These are phyloP conservation scores for Agrochola macilenta DNA, from an alignment of 2,888 invertebrate genomes.

Conservation along the genomic window DNA sequence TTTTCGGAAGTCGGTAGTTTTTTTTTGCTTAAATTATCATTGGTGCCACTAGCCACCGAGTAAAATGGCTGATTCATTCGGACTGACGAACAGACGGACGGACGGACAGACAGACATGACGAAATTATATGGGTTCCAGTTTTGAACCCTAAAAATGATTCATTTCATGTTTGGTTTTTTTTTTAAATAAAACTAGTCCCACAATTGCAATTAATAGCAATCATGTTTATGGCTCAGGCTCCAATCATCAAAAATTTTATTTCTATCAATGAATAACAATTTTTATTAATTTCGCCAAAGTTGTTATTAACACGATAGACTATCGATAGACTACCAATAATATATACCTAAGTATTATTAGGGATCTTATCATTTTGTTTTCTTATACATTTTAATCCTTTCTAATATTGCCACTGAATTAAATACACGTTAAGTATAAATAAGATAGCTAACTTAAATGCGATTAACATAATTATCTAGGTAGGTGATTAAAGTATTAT, in stretches of 20 bases:
- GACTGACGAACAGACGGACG: too few relatives aligned
- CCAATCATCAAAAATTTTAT: background rate
- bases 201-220: background rate
- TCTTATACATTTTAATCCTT: slow-evolving; percentile 27
- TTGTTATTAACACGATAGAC: background rate
- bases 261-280: background rate
- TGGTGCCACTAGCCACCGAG: too few relatives aligned
- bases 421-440: background rate
- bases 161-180: background rate
- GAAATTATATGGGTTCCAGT: background rate
- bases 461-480: slow-evolving; percentile 1
- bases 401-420: slow-evolving; percentile 1
- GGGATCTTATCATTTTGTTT: background rate
- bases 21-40: too few relatives aligned
- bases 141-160: background rate
- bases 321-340: background rate
- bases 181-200: background rate
- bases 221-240: slow-evolving; percentile 2
- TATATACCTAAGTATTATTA: background rate
- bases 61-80: too few relatives aligned
- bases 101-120: background rate
- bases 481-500: background rate
- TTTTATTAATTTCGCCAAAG: background rate
- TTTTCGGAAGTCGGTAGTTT: too few relatives aligned
- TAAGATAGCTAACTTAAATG: background rate